phyloP scores from a whole-genome alignment of 2,888 invertebrate genomes.

The Yponomeuta evonymella region DNA sequence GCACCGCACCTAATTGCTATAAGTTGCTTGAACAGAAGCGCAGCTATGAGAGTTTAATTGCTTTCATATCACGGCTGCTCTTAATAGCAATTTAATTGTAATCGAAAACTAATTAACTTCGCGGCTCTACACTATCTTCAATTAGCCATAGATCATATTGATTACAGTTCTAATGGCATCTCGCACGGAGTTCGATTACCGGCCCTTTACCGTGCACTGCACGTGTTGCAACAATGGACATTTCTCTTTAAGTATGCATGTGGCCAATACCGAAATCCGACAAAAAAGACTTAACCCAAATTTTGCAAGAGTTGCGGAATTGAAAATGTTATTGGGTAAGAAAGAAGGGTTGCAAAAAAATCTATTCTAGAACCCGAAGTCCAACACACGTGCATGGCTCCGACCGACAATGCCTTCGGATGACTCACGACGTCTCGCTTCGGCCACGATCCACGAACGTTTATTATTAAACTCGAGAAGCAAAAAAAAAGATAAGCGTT shows the following conservation, averaged over 20 bases:
- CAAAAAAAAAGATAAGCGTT: conserved; percentile 69
- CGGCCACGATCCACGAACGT: conserved; percentile 44
- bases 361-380: conserved; percentile 69
- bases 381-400: conserved; percentile 68
- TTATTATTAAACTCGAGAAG: conserved; percentile 59
- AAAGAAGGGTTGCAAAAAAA: conserved; percentile 66
- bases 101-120: conserved; percentile 51
- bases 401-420: conserved; percentile 58
- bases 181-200: conserved; percentile 27
- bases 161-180: conserved; percentile 31
- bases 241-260: conserved; percentile 33
- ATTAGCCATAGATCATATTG: conserved; percentile 46
- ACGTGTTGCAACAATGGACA: conserved; percentile 33
- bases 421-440: conserved; percentile 59
- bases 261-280: conserved; percentile 32
- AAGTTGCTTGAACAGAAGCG: conserved; percentile 33
- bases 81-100: conserved; percentile 48
- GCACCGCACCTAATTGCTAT: conserved; percentile 29
- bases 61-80: conserved; percentile 32
- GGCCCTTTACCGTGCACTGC: conserved; percentile 31
- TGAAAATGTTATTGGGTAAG: conserved; percentile 42
- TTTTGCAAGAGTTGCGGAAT: conserved; percentile 75
- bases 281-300: conserved; percentile 59
- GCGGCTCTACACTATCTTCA: conserved; percentile 38
- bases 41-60: conserved; percentile 40